Evolutionary conservation across 2,888 invertebrate genomes (phyloP).

Genomic region (Alentia gelatinosa): DNA sequence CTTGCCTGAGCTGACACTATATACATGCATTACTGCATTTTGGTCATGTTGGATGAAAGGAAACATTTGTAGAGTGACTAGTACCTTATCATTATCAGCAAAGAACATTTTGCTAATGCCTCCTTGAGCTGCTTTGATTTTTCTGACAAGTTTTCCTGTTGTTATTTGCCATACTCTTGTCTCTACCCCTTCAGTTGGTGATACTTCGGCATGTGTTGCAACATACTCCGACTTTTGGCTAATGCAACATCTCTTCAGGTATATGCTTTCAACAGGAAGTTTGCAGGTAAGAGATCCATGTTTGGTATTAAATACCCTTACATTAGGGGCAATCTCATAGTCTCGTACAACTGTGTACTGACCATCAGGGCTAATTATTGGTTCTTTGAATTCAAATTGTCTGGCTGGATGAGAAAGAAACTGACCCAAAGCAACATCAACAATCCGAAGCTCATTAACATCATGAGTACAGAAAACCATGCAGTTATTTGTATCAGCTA

Average conservation of each 20-base stretch:
- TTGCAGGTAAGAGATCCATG: slow-evolving; percentile 60
- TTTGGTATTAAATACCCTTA: slow-evolving; percentile 66
- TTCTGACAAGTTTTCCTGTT: not conserved
- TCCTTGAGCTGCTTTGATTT: not conserved
- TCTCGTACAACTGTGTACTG: slow-evolving; percentile 67
- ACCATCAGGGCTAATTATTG: slow-evolving; percentile 66
- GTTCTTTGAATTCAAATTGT: slow-evolving; percentile 65
- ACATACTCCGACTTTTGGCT: slow-evolving; percentile 32
- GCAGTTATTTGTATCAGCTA: slow-evolving; percentile 58
- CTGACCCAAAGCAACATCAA: slow-evolving; percentile 63
- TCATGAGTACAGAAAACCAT: slow-evolving; percentile 65
- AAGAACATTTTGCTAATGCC: slow-evolving; percentile 45
- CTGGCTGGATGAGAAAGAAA: slow-evolving; percentile 61
- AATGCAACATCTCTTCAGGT: slow-evolving; percentile 63
- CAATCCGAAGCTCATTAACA: slow-evolving; percentile 64
- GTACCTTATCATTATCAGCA: not conserved
- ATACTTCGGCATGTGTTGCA: slow-evolving; percentile 59
- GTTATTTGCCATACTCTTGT: slow-evolving; percentile 33
- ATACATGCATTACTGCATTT: slow-evolving; percentile 25
- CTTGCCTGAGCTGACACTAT: not conserved
- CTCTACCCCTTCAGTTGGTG: slow-evolving; percentile 43
- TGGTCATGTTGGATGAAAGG: slow-evolving; percentile 5
- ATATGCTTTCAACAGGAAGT: slow-evolving; percentile 64
- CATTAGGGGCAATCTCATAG: slow-evolving; percentile 62
- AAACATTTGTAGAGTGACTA: slow-evolving; percentile 37